phyloP scores from a whole-genome alignment of 1,140 invertebrate genomes.

The Melipona quadrifasciata region DNA sequence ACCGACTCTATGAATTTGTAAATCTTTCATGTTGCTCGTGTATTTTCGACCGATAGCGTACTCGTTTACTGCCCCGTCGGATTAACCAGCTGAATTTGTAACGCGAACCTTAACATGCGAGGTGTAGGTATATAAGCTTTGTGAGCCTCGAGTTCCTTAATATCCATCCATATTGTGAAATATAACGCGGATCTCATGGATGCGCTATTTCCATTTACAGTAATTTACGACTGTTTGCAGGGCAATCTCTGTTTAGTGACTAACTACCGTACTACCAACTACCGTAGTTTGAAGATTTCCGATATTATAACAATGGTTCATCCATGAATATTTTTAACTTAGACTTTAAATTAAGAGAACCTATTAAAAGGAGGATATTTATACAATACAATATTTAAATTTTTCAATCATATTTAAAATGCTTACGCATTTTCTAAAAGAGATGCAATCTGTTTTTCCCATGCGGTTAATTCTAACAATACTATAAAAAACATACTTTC shows the following conservation, averaged over 20 bases:
- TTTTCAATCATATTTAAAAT: neutral
- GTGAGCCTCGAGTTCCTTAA: neutral
- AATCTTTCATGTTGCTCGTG: neutral
- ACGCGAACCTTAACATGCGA: neutral
- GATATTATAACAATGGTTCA: neutral
- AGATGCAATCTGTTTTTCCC: neutral
- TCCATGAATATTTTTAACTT: neutral
- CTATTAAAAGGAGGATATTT: neutral
- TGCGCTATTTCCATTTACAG: neutral
- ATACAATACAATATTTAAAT: no score
- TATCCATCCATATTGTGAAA: neutral
- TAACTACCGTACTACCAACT: no score
- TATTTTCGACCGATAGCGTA: neutral
- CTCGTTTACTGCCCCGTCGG: neutral
- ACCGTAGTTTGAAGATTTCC: neutral
- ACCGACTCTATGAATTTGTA: neutral
- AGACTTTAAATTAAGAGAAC: neutral
- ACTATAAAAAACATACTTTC: neutral
- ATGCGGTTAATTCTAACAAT: neutral
- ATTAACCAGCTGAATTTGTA: neutral
- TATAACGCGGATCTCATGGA: neutral
- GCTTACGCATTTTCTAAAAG: neutral
- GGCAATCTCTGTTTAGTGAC: neutral
- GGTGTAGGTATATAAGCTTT: neutral
- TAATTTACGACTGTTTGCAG: slow-evolving; percentile 7